These are phyloP conservation scores for Dynastes grantii DNA, from an alignment of 2,888 invertebrate species.

Conservation along the genomic window DNA sequence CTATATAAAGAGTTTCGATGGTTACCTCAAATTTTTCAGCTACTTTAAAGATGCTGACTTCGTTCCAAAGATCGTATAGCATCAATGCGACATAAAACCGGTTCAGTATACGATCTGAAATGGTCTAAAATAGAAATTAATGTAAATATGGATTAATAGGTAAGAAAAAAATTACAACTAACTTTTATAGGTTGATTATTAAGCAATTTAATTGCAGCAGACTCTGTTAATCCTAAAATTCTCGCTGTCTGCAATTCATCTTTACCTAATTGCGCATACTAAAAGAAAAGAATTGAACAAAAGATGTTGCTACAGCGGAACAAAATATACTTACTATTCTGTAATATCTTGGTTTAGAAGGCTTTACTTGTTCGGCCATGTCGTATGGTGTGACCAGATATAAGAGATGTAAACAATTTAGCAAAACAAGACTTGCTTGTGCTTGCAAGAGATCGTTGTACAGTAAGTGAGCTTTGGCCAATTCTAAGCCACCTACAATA, in stretches of 20 bases:
- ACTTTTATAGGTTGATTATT: conserved; percentile 79
- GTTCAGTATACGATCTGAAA: conserved; percentile 77
- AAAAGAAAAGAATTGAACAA: conserved; percentile 57
- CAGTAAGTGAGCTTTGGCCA: conserved; percentile 80
- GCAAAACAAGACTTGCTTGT: conserved; percentile 83
- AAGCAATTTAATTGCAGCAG: conserved; percentile 78
- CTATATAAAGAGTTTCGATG: not conserved
- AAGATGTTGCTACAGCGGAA: conserved; percentile 15
- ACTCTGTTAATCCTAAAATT: conserved; percentile 85
- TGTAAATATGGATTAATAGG: not conserved
- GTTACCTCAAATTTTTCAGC: conserved; percentile 78
- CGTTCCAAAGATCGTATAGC: conserved; percentile 84
- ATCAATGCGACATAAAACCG: conserved; percentile 92
- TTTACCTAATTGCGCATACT: conserved; percentile 78
- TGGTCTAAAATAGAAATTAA: conserved; percentile 70
- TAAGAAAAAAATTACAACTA: conserved; percentile 49
- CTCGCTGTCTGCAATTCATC: conserved; percentile 81
- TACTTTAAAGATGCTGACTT: conserved; percentile 77
- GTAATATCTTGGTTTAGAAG: conserved; percentile 74
- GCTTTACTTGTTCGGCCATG: conserved; percentile 73
- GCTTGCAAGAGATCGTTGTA: conserved; percentile 83
- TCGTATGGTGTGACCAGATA: conserved; percentile 90
- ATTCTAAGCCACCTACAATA: conserved; percentile 82
- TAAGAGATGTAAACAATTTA: conserved; percentile 88
- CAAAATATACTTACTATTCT: conserved; percentile 72